These are phyloP conservation scores for Musca vetustissima DNA, from an alignment of 1,140 invertebrate genomes.

Conservation along the genomic window DNA sequence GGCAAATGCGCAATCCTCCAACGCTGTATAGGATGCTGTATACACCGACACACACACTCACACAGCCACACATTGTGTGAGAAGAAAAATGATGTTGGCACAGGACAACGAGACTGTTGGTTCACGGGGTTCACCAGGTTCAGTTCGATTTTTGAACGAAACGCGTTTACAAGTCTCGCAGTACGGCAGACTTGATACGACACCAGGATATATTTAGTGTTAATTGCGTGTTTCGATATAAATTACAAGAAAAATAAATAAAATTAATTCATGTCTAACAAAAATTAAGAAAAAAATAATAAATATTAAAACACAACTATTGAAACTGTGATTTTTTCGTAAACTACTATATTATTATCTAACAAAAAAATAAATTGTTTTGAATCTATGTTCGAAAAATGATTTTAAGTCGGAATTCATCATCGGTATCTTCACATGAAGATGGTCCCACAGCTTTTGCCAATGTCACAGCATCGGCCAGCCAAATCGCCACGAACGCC, in stretches of 20 bases:
- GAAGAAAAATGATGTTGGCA: not conserved
- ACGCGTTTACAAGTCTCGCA: conserved; percentile 19
- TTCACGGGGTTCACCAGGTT: not conserved
- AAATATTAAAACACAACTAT: not conserved
- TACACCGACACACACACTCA: not conserved
- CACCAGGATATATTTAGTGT: not conserved
- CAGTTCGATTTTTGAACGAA: conserved; percentile 21
- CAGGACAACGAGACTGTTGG: not conserved
- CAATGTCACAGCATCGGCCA: not conserved
- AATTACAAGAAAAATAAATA: conserved; percentile 4
- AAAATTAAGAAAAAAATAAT: not conserved
- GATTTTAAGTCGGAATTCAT: conserved; percentile 42
- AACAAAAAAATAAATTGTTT: not conserved
- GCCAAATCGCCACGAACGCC: not conserved
- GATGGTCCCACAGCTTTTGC: not conserved
- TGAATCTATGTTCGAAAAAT: conserved; percentile 27
- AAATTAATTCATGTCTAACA: not conserved
- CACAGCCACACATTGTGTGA: not conserved
- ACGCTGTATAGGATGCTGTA: not conserved
- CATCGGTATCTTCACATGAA: conserved; percentile 26
- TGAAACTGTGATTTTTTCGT: conserved; percentile 3
- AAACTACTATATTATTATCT: not conserved
- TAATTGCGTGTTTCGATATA: not conserved
- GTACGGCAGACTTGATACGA: no score
- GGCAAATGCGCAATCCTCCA: conserved; percentile 15